Base-by-base conservation (phyloP, 2,888 invertebrate genomes). In the Altica lythri region DNA sequence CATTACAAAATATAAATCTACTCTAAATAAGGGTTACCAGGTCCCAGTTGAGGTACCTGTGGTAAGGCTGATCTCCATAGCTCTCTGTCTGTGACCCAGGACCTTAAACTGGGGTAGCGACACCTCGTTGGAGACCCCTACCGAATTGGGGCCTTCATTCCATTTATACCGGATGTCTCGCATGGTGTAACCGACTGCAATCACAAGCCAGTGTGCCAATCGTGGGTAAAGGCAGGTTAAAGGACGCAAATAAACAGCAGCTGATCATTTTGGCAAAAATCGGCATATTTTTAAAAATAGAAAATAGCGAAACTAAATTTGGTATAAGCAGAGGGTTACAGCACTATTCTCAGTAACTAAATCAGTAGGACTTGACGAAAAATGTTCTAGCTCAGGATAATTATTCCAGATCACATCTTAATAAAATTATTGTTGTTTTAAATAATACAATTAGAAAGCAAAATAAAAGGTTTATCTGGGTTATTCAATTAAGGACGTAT, bases 71-170 rank as follows among this genome's bases (percentile, higher is more conserved):
- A 94, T 93, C 83, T 93, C 93, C 90, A 92, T 92, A 75, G 90
- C 92, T 77, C 92, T 90, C 83, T 94, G 94, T 74, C 92, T 90
- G 84, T 94, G 93, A 76, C 95, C 95, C 81, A 95, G 89, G 80
- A 95, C 94, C 86, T 94, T 92, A 89, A 95, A 95, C 84, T 95
- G 95, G 80, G 95, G 95, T 79, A 95, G 88, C 76, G 93, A 92
- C 81, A 95, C 93, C 82, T 94, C 93, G 81, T 89, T 90, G 82
- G 92, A 92, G 77, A 95, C 92, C 80, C 92, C 93, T 80, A 95
- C 93, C 79, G 94, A 92, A 83, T 91, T 89, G 77, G 90, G 89
- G 74, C 92, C 92, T 81, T 93, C 92, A 84, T 92, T 92, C 95
- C 95, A 95, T 81, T 91, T 92, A 88, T 95, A 95, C 77, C 92